Evolutionary conservation across 2,797 vertebrate species (phyloP), one percentile per base, ranked within the genome.

Genomic region (Sebastes dallii): DNA sequence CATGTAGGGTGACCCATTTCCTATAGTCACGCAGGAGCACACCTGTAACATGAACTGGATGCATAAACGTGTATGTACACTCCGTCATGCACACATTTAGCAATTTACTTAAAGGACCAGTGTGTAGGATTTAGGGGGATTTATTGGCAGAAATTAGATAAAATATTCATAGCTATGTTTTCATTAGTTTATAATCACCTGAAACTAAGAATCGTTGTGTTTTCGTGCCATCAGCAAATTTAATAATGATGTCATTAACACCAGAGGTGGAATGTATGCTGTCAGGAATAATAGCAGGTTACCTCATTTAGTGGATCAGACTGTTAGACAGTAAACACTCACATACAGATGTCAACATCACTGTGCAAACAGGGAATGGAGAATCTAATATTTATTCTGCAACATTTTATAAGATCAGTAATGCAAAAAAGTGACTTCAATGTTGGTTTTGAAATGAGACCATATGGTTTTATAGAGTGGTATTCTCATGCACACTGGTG

Each of bases 401-500:
- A 32, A 50, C 20, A 34, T 80, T 60, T 58, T 39, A 32, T 32
- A 75, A 76, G 0, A 56, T 1, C 9, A 24, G 9, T 1, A 14
- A 56, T 66, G 60, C 3, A 55, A 66, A 77, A 67, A 54, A 58
- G 11, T 69, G 30, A 69, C 27, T 5, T 29, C 8, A 61, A 6
- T 59, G 55, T 55, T 84, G 56, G 54, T 62, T 75, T 70, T 77
- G 32, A 72, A 66, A 75, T 32, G 8, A 66, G 10, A 59, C 20
- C 42, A 66, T 46, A 7, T 55, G 54, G 34, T 77, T 84, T 83
- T 25, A 58, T 71, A 69, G 13, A 20, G 46, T n/a, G 61, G 30
- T 66, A 75, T 69, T 79, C 74, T 42, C 66, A 64, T 66, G 34
- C 32, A 77, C 18, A 46, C 27, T 54, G 42, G n/a, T 73, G 67